Conservation (phyloP, 92 coral and sea anemone species). For the Bergia sp. region DNA sequence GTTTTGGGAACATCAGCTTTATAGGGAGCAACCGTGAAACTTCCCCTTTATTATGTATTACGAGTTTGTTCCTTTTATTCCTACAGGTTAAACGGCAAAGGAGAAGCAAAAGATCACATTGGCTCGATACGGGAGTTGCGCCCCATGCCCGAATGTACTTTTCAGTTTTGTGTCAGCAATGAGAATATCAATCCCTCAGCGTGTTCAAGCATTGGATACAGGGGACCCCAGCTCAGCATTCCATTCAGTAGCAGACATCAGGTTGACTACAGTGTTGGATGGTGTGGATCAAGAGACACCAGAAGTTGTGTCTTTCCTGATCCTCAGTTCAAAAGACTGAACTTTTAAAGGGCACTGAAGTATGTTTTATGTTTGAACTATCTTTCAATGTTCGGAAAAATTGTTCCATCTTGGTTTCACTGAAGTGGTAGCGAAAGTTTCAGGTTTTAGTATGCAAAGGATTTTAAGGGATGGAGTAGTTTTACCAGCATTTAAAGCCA, state of each 20-base stretch:
- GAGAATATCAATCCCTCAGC: neutral
- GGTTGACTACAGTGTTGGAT: slow-evolving; percentile 24
- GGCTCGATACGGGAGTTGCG: neutral
- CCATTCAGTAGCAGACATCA: neutral
- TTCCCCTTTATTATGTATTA: too few species aligned
- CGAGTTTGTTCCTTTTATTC: neutral
- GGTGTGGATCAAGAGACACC: neutral
- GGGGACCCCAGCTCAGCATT: slow-evolving; percentile 15
- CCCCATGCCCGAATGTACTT: slow-evolving; percentile 9
- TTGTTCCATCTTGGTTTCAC: too few species aligned
- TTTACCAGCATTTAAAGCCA: too few species aligned
- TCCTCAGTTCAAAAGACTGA: neutral
- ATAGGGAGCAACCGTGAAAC: too few species aligned
- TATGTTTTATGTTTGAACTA: neutral
- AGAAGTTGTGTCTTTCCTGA: neutral
- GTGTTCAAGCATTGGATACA: slow-evolving; percentile 5
- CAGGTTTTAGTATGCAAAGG: too few species aligned
- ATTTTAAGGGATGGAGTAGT: too few species aligned
- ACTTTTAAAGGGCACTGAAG: neutral
- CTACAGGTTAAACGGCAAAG: slow-evolving; percentile 15
- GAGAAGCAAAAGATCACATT: slow-evolving; percentile 24
- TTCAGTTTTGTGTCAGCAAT: slow-evolving; percentile 24
- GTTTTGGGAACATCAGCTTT: too few species aligned
- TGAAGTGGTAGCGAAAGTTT: too few species aligned
- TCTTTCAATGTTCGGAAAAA: neutral